Percentiles rank a stretch among this genome's conserved stretches.
phyloP scores from a whole-genome alignment of 2,113 vertebrate species.

The Marcusenius ussheri region DNA sequence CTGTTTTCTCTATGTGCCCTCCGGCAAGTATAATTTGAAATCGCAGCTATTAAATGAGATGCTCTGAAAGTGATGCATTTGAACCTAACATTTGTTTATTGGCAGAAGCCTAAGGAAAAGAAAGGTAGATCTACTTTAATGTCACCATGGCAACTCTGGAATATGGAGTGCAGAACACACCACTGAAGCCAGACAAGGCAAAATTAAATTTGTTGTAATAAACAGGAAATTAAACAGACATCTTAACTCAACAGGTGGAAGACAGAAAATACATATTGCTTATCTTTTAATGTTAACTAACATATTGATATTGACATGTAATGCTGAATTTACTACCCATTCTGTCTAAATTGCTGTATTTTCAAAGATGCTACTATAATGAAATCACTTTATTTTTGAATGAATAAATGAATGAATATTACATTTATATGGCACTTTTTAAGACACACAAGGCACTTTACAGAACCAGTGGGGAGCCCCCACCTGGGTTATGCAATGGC shows the following conservation, averaged over 20 bases:
- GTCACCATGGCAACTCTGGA: constrained; percentile 19
- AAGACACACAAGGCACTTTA: not conserved
- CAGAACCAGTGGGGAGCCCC: not conserved
- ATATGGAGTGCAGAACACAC: not conserved
- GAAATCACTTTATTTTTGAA: not conserved
- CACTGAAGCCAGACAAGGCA: not conserved
- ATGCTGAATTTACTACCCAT: not conserved
- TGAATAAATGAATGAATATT: not conserved
- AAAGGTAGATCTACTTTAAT: constrained; percentile 8
- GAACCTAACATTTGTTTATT: not conserved
- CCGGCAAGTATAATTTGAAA: not conserved
- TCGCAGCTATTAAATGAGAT: not conserved
- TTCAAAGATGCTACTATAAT: not conserved
- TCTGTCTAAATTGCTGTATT: not conserved
- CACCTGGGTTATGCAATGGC: not conserved
- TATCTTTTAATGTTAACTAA: not conserved
- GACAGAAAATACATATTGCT: not conserved
- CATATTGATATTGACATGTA: not conserved
- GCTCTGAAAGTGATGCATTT: not conserved
- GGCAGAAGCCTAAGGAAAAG: constrained; percentile 3
- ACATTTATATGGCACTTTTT: not conserved
- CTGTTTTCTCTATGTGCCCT: not conserved
- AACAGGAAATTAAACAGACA: constrained; percentile 3
- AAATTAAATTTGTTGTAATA: constrained; percentile 18
- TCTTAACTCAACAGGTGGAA: not conserved